These are phyloP conservation scores for Mesopsocus fuscifrons DNA, from an alignment of 2,888 invertebrate genomes.

Conservation along the genomic window DNA sequence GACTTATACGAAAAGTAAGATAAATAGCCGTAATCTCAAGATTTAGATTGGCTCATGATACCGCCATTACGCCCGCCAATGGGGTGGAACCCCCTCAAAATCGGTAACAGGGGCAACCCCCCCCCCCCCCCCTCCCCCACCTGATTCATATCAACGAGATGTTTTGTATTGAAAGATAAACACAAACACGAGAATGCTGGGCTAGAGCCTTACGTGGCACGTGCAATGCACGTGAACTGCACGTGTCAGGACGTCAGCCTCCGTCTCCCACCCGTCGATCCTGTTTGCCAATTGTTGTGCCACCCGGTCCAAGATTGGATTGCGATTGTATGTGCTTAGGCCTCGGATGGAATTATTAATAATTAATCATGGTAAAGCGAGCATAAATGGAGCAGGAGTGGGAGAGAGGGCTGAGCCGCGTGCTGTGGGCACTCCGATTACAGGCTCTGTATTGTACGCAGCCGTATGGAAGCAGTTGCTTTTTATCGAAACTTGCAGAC, in stretches of 20 bases:
- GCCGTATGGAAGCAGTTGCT: neutral
- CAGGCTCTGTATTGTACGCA: neutral
- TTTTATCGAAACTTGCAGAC: neutral
- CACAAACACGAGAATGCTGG: slow-evolving; percentile 6
- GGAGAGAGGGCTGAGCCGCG: too few species aligned
- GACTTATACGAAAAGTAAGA: slow-evolving; percentile 6
- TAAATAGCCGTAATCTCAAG: slow-evolving; percentile 6
- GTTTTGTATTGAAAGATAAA: slow-evolving; percentile 10
- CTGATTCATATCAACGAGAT: slow-evolving; percentile 4
- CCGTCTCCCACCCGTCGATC: neutral
- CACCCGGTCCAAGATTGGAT: neutral
- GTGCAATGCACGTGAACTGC: slow-evolving; percentile 1
- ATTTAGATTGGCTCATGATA: slow-evolving; percentile 4
- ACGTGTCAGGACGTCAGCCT: neutral
- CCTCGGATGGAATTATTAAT: slow-evolving; percentile 7
- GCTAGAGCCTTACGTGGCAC: neutral
- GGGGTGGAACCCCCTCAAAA: slow-evolving; percentile 1
- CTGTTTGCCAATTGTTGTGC: neutral
- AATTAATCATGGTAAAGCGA: slow-evolving; percentile 10
- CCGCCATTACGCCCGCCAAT: neutral
- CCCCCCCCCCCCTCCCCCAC: neutral
- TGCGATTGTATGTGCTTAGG: neutral
- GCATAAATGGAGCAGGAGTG: neutral
- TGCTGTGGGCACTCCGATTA: neutral
- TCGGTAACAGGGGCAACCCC: neutral